Evolutionary conservation across 2,797 vertebrate genomes (phyloP).

Genomic region (Xyrichtys novacula): DNA sequence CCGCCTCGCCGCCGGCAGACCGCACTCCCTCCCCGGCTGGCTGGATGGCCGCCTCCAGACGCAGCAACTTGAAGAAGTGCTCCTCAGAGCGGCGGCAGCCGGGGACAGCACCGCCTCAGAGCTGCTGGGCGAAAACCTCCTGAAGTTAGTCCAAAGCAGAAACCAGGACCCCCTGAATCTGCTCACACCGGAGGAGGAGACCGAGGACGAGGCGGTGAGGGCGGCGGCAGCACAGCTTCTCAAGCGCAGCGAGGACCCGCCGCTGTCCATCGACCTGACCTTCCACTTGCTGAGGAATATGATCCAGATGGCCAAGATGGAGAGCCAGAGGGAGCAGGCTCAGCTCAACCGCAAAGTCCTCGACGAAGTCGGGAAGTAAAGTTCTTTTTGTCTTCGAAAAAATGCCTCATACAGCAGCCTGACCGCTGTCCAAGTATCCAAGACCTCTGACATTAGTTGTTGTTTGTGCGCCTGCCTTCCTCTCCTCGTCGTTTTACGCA

Average conservation of each 20-base stretch:
- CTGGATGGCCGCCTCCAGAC: conserved; percentile 71
- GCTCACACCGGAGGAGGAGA: conserved; percentile 23
- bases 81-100: conserved; percentile 72
- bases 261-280: conserved; percentile 95
- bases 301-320: conserved; percentile 90
- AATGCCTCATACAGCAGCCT: conserved; percentile 41
- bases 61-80: conserved; percentile 70
- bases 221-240: conserved; percentile 54
- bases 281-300: conserved; percentile 95
- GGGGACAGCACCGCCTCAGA: conserved; percentile 64
- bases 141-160: conserved; percentile 63
- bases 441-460: conserved; percentile 52
- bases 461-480: conserved; percentile 51
- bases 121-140: conserved; percentile 73
- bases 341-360: conserved; percentile 91
- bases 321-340: conserved; percentile 91
- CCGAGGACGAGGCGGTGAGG: conserved; percentile 26
- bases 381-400: not conserved
- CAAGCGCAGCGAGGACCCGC: conserved; percentile 87
- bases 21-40: conserved; percentile 66
- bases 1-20: conserved; percentile 76
- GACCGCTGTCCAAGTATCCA: conserved; percentile 35
- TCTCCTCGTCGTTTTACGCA: conserved; percentile 51
- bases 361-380: conserved; percentile 92
- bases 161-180: conserved; percentile 38